Base-by-base conservation (phyloP, 1,140 invertebrate species). In the Samia ricini region DNA sequence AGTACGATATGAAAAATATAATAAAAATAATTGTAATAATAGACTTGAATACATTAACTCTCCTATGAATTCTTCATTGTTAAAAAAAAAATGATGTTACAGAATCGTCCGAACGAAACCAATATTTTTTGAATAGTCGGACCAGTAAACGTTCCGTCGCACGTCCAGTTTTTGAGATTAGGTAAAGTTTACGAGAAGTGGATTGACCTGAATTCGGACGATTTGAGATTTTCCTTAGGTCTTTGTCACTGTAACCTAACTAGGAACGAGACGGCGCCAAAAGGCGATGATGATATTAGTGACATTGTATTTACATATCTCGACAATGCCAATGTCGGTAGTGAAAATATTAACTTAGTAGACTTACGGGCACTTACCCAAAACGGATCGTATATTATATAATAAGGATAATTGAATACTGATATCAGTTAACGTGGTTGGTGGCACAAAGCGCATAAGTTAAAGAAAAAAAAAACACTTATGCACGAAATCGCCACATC, bases 71-170 rank as follows among this genome's bases (percentile, higher is more conserved):
- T n/a, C n/a, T n/a, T n/a, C n/a, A n/a, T n/a, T n/a, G n/a, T n/a
- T n/a, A n/a, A n/a, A n/a, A n/a, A n/a, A n/a, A n/a, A n/a, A n/a
- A n/a, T 12, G 33, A 15, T 15, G 33, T 42, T 42, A 42, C 4
- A 42, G 33, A 42, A 42, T 15, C n/a, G n/a, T n/a, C 33, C 33
- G 33, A 42, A 42, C 33, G 33, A 42, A 42, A 42, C 12, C 7
- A 42, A 42, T 15, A 42, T 15, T 42, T 15, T 12, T 15, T 42
- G 33, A 42, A 42, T 15, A 42, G 61, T 83, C 85, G 84, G 87
- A 90, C 85, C 87, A 88, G 75, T 81, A 83, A 87, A 83, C 88
- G 85, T 90, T 90, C 85, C 87, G 81, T 83, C 79, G 77, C 79
- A 85, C 88, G 88, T 89, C 88, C 88, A 90, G 74, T 79, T 82